Conservation (phyloP, 2,113 vertebrate species). For the Laticauda laticaudata region DNA sequence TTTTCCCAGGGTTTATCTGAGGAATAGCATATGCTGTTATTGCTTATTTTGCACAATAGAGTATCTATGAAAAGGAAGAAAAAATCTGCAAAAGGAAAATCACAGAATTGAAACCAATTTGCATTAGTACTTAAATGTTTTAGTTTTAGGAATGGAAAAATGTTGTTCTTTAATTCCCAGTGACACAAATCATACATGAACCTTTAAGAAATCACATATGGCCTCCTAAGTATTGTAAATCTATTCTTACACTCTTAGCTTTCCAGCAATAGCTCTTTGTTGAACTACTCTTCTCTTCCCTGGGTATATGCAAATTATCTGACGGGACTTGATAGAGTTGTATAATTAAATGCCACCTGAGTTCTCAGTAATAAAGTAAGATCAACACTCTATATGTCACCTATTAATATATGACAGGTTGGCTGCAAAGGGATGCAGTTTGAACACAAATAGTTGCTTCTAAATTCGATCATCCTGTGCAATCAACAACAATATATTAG, state of each 20-base stretch:
- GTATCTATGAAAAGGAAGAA: neutral
- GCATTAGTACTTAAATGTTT: slow-evolving; percentile 26
- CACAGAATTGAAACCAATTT: slow-evolving; percentile 19
- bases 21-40: neutral
- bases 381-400: slow-evolving; percentile 66
- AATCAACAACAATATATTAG: slow-evolving; percentile 30
- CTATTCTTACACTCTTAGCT: slow-evolving; percentile 52
- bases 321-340: slow-evolving; percentile 57
- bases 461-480: slow-evolving; percentile 8
- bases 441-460: slow-evolving; percentile 49
- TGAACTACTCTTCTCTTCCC: slow-evolving; percentile 57
- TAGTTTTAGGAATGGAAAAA: slow-evolving; percentile 44
- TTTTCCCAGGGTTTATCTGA: slow-evolving; percentile 17
- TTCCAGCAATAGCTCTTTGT: slow-evolving; percentile 67
- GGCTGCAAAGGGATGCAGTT: slow-evolving; percentile 49
- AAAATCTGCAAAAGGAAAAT: slow-evolving; percentile 9
- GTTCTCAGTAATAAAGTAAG: slow-evolving; percentile 66
- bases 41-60: slow-evolving; percentile 7
- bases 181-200: slow-evolving; percentile 46
- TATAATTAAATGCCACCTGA: slow-evolving; percentile 65
- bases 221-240: slow-evolving; percentile 62
- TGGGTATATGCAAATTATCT: slow-evolving; percentile 65
- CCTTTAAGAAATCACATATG: slow-evolving; percentile 53
- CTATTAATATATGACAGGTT: slow-evolving; percentile 60
- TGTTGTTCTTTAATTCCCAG: slow-evolving; percentile 37